A percentile compares a stretch with the other conserved stretches of the same genome.
phyloP scores from a whole-genome alignment of 1,140 invertebrate species.

The Tetraneura akinire region DNA sequence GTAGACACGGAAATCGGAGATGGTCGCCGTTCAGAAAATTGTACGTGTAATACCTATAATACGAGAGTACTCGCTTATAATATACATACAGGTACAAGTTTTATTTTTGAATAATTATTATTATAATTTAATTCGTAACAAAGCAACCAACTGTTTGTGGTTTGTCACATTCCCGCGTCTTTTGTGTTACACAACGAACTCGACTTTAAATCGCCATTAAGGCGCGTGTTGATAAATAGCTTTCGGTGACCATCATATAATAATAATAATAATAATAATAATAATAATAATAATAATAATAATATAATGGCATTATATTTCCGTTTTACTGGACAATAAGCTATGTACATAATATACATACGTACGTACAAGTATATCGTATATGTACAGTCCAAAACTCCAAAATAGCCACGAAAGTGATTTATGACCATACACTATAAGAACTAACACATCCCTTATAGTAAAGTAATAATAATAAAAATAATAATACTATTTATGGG shows the following conservation, averaged over 20 bases:
- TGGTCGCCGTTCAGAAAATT: not conserved
- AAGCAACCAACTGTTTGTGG: conserved; percentile 31
- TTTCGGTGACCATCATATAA: conserved; percentile 25
- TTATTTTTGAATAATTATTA: conserved; percentile 19
- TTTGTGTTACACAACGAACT: conserved; percentile 36
- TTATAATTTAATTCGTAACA: conserved; percentile 39
- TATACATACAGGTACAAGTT: too few species aligned
- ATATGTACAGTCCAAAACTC: conserved; percentile 17
- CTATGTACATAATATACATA: not conserved
- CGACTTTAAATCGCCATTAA: conserved; percentile 44
- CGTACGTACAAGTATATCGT: not conserved
- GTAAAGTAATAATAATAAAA: not conserved
- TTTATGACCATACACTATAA: conserved; percentile 32
- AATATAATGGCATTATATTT: conserved; percentile 24
- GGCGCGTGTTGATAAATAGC: conserved; percentile 45
- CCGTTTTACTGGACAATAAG: conserved; percentile 45
- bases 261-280: too few species aligned
- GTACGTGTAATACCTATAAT: not conserved
- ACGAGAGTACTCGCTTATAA: too few species aligned
- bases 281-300: too few species aligned
- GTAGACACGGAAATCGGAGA: too few species aligned
- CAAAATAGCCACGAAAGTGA: conserved; percentile 1
- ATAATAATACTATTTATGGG: conserved; percentile 6
- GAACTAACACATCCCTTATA: not conserved
- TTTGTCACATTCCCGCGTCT: conserved; percentile 36